Base-by-base conservation (phyloP, 2,797 vertebrate genomes). In the Phrynocephalus forsythii region DNA sequence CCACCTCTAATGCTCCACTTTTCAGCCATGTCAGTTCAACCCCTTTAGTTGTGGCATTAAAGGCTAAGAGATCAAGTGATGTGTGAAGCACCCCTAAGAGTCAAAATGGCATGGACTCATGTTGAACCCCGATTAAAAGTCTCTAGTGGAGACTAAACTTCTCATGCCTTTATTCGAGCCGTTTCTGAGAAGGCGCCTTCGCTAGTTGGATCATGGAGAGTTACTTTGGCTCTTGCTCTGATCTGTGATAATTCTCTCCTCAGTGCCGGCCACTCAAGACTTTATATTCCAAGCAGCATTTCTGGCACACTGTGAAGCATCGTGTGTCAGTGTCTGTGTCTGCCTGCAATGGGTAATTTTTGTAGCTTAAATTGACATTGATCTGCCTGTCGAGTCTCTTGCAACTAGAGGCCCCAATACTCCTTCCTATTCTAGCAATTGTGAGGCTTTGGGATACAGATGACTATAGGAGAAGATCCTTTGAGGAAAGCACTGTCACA, bases 391-490 rank as follows among this genome's bases (percentile, higher is more conserved):
- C 73, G 63, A n/a, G 33, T 67, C 33, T 76, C 33, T 48, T 72
- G 26, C 56, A 84, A 15, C 44, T 52, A 71, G 28, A 71, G 67
- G 38, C 44, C 8, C 24, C 48, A 44, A 91, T 87, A 90, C 33
- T 84, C 76, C 86, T 86, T 88, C 92, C 92, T 85, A 83, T 0
- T 92, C 77, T 91, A 83, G 81, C 82, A 38, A 75, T 85, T 88
- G 88, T 94, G 93, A 91, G 92, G 88, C 88, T 90, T 92, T 90
- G 87, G 80, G 82, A 89, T 95, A 72, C 90, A 91, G 92, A 75
- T 75, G 90, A 50, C 89, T 85, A 72, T 88, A 83, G 92, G 60
- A 75, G 56, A 6, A 11, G 87, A 87, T 91, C 92, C 90, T 93
- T 90, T 94, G 93, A 94, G 90, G 76, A 87, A 91, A 93, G 89